Evolutionary conservation across 2,797 vertebrate genomes (phyloP), one percentile per base, ranked within the genome.

Genomic region (Eleutherodactylus coqui): DNA sequence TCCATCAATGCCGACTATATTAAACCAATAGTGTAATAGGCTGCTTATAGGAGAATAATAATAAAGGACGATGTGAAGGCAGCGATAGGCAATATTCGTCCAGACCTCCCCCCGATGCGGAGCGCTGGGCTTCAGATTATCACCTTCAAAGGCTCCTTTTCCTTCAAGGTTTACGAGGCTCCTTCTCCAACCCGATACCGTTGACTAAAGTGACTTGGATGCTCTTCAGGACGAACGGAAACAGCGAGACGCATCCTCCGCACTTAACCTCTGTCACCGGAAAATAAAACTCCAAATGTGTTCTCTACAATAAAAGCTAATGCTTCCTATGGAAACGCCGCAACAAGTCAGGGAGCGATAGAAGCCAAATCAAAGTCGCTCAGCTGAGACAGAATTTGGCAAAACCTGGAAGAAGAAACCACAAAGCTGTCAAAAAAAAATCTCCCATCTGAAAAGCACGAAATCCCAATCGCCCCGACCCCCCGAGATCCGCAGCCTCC

Each of bases 201-300:
- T 41, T 78, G 19, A 27, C n/a, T 41, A 58, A 78, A 78, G 51
- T 41, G 76, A 27, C 76, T 78, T 34, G 36, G 41, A 7, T 24
- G 19, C 47, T 51, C 32, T 49, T 53, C 32, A 76, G 29, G 75
- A 76, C 49, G 29, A 78, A 34, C 19, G 27, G 75, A 41, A 58
- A 78, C n/a, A 43, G 53, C 51, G 16, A 78, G 34, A 78, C 10
- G 51, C 55, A 72, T 73, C 81, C 38, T 24, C 73, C 67, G 83
- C 83, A 67, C 83, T 78, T 77, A 84, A 84, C 60, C 58, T 67
- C 55, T 84, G 43, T 51, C 83, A 51, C 67, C 9, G 47, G 73
- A 84, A 67, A 32, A 77, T 84, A 47, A 84, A 77, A 49, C 32
- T 77, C 70, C 64, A 84, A 78, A 67, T 78, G 76, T 55, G 53